Conservation (phyloP, 2,888 invertebrate species). For the Limnephilus rhombicus region DNA sequence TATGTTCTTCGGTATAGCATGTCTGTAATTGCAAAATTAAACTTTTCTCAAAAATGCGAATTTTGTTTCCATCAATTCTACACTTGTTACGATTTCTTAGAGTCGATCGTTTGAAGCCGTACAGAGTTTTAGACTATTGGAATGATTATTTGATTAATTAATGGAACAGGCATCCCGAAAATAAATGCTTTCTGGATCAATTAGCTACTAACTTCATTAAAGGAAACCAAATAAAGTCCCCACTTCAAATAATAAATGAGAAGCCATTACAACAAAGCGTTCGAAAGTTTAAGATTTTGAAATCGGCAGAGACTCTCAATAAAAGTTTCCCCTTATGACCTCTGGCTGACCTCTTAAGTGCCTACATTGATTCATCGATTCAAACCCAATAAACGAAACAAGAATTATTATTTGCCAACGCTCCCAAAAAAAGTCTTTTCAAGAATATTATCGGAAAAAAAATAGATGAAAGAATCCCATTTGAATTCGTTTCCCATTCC, state of each 20-base stretch:
- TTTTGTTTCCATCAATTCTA: not conserved
- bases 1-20: too few species aligned
- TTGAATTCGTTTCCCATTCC: conserved; percentile 31
- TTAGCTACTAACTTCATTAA: not conserved
- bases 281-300: not conserved
- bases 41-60: not conserved
- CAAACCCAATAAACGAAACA: conserved; percentile 22
- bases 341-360: not conserved
- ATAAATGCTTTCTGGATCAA: not conserved
- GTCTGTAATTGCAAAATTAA: not conserved
- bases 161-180: not conserved
- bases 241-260: not conserved
- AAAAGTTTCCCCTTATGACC: not conserved
- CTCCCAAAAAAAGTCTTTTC: conserved; percentile 29
- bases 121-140: not conserved
- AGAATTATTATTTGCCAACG: conserved; percentile 21
- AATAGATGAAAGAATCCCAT: not conserved
- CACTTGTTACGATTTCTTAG: not conserved
- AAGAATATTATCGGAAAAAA: conserved; percentile 17
- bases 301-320: not conserved
- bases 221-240: not conserved
- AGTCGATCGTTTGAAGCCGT: not conserved
- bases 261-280: not conserved
- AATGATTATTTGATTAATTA: not conserved
- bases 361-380: conserved; percentile 16